phyloP scores from a whole-genome alignment of 2,113 vertebrate genomes.

The Bos javanicus region DNA sequence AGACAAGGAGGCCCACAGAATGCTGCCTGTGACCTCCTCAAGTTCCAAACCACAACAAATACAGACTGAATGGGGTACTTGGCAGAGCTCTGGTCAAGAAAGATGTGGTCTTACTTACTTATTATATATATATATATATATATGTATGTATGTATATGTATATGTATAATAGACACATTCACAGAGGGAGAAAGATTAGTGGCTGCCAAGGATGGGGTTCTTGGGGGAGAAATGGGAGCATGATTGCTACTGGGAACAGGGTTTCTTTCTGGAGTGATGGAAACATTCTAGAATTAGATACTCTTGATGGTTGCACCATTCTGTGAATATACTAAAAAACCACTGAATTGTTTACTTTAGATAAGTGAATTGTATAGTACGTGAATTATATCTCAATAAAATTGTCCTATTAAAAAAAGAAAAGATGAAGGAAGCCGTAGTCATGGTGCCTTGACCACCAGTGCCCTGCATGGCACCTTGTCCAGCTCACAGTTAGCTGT shows the following conservation, averaged over 20 bases:
- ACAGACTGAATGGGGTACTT: not conserved
- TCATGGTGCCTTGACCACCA: not conserved
- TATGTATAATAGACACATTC: not conserved
- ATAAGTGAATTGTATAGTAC: not conserved
- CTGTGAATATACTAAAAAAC: not conserved
- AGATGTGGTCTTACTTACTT: rapidly evolving
- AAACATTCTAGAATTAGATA: not conserved
- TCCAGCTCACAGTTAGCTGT: not conserved
- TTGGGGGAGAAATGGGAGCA: not conserved
- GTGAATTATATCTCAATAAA: not conserved
- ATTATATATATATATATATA: rapidly evolving
- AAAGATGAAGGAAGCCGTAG: not conserved
- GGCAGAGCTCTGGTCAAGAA: not conserved
- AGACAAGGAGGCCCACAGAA: not conserved
- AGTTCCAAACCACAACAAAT: not conserved
- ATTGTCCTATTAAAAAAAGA: not conserved
- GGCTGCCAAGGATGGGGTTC: not conserved
- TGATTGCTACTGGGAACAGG: not conserved
- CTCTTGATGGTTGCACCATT: not conserved
- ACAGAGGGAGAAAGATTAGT: not conserved
- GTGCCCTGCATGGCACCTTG: rapidly evolving
- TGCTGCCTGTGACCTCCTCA: not conserved
- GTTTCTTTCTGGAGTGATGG: not conserved
- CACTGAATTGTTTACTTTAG: not conserved
- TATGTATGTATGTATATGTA: too few species aligned